These are phyloP conservation scores for Drosophila miranda DNA, from an alignment of 1,140 invertebrate species.

Conservation along the genomic window DNA sequence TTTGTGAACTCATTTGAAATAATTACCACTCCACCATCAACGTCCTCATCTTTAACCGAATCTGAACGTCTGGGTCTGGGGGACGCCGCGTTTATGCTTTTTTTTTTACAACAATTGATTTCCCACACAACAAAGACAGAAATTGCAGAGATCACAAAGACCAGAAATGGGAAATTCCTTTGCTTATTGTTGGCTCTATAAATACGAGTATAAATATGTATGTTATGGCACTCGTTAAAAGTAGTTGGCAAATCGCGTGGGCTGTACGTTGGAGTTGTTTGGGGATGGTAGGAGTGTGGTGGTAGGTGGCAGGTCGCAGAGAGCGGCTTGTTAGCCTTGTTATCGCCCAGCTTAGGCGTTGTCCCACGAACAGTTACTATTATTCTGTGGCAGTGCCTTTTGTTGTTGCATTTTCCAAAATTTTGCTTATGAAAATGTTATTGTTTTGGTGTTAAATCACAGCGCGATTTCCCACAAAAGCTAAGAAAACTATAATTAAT, in stretches of 20 bases:
- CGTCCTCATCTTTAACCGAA: conserved; percentile 26
- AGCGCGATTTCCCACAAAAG: neutral
- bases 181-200: conserved; percentile 40
- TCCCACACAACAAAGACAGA: conserved; percentile 59
- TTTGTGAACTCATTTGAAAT: conserved; percentile 73
- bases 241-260: conserved; percentile 47
- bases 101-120: conserved; percentile 64
- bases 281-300: neutral
- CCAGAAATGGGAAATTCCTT: conserved; percentile 74
- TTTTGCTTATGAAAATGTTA: conserved; percentile 8
- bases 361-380: conserved; percentile 24
- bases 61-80: conserved; percentile 35
- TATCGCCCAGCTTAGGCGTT: conserved; percentile 38
- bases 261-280: conserved; percentile 19
- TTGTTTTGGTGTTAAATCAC: conserved; percentile 13
- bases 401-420: conserved; percentile 6
- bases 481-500: neutral
- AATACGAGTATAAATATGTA: conserved; percentile 58
- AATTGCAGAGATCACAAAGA: conserved; percentile 61
- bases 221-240: conserved; percentile 39
- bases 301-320: neutral
- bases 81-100: conserved; percentile 18
- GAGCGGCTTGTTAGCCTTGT: conserved; percentile 40
- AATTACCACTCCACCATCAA: conserved; percentile 42
- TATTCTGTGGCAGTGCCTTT: too few species aligned